phyloP scores from a whole-genome alignment of 2,797 vertebrate species.

The Acipenser transmontanus region DNA sequence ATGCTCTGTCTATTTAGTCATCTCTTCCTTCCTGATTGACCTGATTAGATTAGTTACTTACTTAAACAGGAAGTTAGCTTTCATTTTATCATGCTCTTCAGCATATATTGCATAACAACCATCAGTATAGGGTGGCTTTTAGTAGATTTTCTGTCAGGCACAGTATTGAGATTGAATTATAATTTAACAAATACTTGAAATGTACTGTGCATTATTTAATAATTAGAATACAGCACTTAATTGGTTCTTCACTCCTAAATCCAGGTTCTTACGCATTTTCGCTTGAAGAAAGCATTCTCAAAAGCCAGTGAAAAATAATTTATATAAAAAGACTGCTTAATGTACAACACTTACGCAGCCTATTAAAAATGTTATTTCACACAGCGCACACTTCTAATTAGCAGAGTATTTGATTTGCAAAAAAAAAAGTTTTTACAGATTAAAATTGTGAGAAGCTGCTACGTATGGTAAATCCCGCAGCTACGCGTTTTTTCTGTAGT shows the following conservation, averaged over 20 bases:
- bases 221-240: too few relatives aligned
- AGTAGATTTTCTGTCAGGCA: conserved; percentile 42
- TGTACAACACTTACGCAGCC: conserved; percentile 96
- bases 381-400: conserved; percentile 98
- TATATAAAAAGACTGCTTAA: conserved; percentile 93
- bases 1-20: conserved; percentile 39
- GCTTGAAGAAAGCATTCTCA: conserved; percentile 85
- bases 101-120: conserved; percentile 51
- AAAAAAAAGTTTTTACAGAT: conserved; percentile 78
- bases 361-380: conserved; percentile 88
- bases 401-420: conserved; percentile 96
- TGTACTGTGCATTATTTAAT: too few relatives aligned
- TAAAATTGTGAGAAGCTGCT: conserved; percentile 83
- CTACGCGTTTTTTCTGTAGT: conserved; percentile 71
- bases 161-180: not conserved
- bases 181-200: not conserved
- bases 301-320: conserved; percentile 97
- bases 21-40: conserved; percentile 64
- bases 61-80: conserved; percentile 67
- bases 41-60: conserved; percentile 67
- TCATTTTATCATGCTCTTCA: conserved; percentile 32
- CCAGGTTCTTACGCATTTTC: conserved; percentile 55
- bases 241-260: too few relatives aligned
- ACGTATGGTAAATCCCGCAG: conserved; percentile 72
- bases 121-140: conserved; percentile 37